Evolutionary conservation across 2,888 invertebrate genomes (phyloP).

Genomic region (Megalurothrips usitatus): DNA sequence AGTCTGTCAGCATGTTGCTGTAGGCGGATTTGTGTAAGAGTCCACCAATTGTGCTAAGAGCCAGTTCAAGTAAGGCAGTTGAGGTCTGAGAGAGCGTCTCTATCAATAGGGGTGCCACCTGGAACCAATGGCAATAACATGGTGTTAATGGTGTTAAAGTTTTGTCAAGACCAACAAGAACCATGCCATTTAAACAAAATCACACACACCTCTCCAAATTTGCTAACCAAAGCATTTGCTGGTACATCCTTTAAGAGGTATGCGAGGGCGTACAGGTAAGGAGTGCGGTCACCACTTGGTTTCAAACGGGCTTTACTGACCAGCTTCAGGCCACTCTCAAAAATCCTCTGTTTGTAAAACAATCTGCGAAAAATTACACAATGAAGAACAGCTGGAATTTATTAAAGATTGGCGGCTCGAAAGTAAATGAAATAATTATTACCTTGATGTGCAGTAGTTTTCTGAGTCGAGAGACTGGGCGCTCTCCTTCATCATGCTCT

Average conservation of each 20-base stretch:
- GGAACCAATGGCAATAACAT: neutral
- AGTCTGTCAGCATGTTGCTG: neutral
- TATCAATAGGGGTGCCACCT: neutral
- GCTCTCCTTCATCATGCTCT: neutral
- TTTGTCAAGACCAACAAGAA: neutral
- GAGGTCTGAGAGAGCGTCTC: neutral
- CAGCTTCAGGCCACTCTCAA: neutral
- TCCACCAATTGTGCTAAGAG: neutral
- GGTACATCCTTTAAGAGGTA: neutral
- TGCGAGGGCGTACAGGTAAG: neutral
- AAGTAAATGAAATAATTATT: neutral
- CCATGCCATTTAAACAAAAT: neutral
- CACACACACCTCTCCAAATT: neutral
- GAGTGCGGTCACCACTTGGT: neutral
- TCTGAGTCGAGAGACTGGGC: neutral
- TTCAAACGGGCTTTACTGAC: neutral
- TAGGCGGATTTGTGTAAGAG: neutral
- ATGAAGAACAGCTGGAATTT: neutral
- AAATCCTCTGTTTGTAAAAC: neutral
- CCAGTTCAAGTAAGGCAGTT: neutral
- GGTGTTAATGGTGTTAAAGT: neutral
- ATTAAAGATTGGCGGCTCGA: neutral
- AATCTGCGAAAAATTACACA: neutral
- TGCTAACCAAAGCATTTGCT: neutral
- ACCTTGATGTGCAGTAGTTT: neutral